Base-by-base conservation (phyloP, 1,140 invertebrate genomes). In the Laupala kohalensis region DNA sequence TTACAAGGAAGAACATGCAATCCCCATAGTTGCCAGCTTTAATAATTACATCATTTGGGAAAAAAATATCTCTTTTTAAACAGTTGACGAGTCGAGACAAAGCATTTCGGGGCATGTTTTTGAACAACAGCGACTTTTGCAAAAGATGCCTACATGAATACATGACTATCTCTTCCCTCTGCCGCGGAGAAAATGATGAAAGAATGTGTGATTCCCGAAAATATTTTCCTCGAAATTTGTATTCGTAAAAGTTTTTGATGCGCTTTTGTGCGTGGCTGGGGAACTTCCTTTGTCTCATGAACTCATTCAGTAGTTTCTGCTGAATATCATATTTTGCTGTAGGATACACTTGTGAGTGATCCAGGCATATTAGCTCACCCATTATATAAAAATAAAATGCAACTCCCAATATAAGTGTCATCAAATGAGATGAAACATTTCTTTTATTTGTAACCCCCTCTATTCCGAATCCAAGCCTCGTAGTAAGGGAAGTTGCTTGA, bases 1-100 rank as follows among this genome's bases (percentile, higher is more conserved):
- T 81, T 0, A 81, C 80, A 13, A 87, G 77, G 72, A 87, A 87
- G 74, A 83, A 88, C 85, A 88, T 86, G 73, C 83, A 86, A 63
- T 86, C 83, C 12, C 86, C 85, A 15, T 79, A 76, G 19, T 80
- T 80, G 0, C 84, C 84, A 5, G 85, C 84, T 75, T 83, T 83
- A 3, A 84, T 77, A 23, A 88, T 85, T 6, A 86, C 79, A 73
- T 86, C 84, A 25, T 85, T 84, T 3, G 81, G 80, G 1, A 85
- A 76, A 72, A 82, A 85, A 6, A 85, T 81, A 71, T 85, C 84
- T 0, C 81, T 78, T 25, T 78, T 80, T 0, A 86, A 70, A 5
- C 37, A 13, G 4, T 4, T 53, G 9, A 53, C 37, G 37, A 53
- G 9, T 9, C 9, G 19, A 0, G 37, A 13, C 37, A 53, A 13